Evolutionary conservation across 2,888 invertebrate genomes (phyloP).

Genomic region (Craniophora ligustri): DNA sequence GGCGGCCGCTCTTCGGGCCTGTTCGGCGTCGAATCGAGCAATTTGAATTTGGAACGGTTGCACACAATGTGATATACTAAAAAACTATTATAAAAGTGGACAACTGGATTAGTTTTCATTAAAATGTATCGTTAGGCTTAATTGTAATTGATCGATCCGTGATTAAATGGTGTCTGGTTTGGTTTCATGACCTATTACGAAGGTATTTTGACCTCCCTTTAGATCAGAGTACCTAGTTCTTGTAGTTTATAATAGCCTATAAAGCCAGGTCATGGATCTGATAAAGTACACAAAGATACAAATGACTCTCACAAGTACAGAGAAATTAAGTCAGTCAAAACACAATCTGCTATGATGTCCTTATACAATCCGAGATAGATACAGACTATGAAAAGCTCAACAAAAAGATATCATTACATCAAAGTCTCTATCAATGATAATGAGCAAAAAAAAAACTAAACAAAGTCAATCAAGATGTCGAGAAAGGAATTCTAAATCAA

Average conservation of each 20-base stretch:
- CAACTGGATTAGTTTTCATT: conserved; percentile 67
- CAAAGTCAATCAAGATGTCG: conserved; percentile 58
- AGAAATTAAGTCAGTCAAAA: conserved; percentile 1
- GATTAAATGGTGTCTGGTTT: conserved; percentile 39
- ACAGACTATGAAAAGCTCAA: conserved; percentile 12
- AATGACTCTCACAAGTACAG: not conserved
- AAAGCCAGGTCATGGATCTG: not conserved
- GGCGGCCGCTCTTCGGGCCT: conserved; percentile 73
- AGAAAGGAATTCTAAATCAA: conserved; percentile 81
- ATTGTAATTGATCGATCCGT: conserved; percentile 45
- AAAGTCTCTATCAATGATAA: conserved; percentile 55
- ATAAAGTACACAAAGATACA: not conserved
- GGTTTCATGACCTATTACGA: conserved; percentile 36
- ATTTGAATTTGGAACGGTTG: conserved; percentile 86
- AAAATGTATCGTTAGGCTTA: conserved; percentile 63
- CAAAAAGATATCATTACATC: conserved; percentile 52
- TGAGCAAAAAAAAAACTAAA: conserved; percentile 53
- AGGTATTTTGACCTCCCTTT: conserved; percentile 23
- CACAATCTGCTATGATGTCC: conserved; percentile 10
- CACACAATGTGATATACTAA: conserved; percentile 60
- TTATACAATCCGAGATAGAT: conserved; percentile 34
- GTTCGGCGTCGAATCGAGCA: conserved; percentile 80
- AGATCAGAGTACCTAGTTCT: conserved; percentile 17
- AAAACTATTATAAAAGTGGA: conserved; percentile 61
- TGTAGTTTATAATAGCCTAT: not conserved